Base-by-base conservation (phyloP, 2,888 invertebrate species). In the Harpagoxenus sublaevis region DNA sequence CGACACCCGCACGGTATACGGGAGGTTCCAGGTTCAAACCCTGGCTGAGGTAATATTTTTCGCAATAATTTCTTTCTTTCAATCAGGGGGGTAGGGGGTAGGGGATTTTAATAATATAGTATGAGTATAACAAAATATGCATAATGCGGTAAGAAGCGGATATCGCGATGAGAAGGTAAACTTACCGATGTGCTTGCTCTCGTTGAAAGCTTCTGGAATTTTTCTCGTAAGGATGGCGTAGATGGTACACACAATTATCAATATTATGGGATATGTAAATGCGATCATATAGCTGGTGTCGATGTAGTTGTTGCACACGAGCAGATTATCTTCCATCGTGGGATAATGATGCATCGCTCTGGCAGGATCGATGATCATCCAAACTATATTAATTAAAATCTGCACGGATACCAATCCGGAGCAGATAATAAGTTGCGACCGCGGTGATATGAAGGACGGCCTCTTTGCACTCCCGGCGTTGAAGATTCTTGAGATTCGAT, bases 151-250 rank as follows among this genome's bases (percentile, higher is more conserved):
- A 18, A 39, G 78, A 18, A 42, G 10, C n/a, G 18, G 8, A 10
- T n/a, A 53, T 73, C 23, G 3, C 23, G 23, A 48, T 42, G 53
- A 31, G 28, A 35, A 35, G 9, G 31, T 55, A 48, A 45, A 95
- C 96, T 96, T 92, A 97, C 99, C 99, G 92, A 99, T 99, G 95
- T 99, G 98, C 95, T 99, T 99, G 92, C 99, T 99, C 95, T 99
- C 99, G 95, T 99, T 99, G 95, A 99, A 99, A 60, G 99, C 99
- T 95, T 99, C 99, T 0, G 99, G 99, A 87, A 99, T 98, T 96
- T 99, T 99, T 89, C 99, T 96, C 0, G 99, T 99, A 68, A 99
- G 97, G 0, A 99, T 97, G 0, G 99, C 99, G 94, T 99, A 99
- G 18, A 99, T 97, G 0, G 99, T 99, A 95, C 99, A 99, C 84